These are phyloP conservation scores for Apotomis betuletana DNA, from an alignment of 2,888 invertebrate species.

Conservation along the genomic window DNA sequence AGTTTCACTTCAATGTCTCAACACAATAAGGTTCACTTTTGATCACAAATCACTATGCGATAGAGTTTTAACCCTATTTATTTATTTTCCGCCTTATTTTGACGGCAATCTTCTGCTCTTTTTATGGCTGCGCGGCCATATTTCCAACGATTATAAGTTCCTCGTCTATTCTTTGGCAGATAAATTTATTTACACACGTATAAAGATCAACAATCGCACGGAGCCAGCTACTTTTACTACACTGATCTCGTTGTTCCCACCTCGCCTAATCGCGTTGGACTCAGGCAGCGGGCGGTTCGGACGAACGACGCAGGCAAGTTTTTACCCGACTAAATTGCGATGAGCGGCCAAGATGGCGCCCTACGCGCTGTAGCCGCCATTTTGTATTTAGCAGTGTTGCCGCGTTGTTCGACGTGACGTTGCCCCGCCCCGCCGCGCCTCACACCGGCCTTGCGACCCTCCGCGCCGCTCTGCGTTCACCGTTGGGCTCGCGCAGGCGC, in stretches of 20 bases:
- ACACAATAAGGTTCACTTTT: conserved; percentile 65
- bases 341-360: conserved; percentile 45
- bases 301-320: conserved; percentile 77
- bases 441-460: conserved; percentile 79
- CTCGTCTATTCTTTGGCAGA: background rate
- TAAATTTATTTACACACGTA: conserved; percentile 23
- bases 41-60: conserved; percentile 54
- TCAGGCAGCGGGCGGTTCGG: conserved; percentile 46
- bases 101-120: conserved; percentile 64
- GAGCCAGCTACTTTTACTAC: conserved; percentile 74
- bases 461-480: conserved; percentile 63
- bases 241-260: conserved; percentile 71
- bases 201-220: conserved; percentile 52
- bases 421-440: conserved; percentile 69
- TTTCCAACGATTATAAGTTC: conserved; percentile 44
- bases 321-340: conserved; percentile 57
- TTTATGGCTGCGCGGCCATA: conserved; percentile 49
- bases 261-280: conserved; percentile 79
- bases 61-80: conserved; percentile 77
- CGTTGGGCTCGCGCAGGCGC: conserved; percentile 76
- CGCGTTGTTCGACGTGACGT: conserved; percentile 82
- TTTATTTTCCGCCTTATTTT: conserved; percentile 80
- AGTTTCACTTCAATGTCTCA: conserved; percentile 60
- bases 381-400: conserved; percentile 67
- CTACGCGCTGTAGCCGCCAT: conserved; percentile 48